These are phyloP conservation scores for Todus mexicanus DNA, from an alignment of 2,797 vertebrate genomes.

Conservation along the genomic window DNA sequence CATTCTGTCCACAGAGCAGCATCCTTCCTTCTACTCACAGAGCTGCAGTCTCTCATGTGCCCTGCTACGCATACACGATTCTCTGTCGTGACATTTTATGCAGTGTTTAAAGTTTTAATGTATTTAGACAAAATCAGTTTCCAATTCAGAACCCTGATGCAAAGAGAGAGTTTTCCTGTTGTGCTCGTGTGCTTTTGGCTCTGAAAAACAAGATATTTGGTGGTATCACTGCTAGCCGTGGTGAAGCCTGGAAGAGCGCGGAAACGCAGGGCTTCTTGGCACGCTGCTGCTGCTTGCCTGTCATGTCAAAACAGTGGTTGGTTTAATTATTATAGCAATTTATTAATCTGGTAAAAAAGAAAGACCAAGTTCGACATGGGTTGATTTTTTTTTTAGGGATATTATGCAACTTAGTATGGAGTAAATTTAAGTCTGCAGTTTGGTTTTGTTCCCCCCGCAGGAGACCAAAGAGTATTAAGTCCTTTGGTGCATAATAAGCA, in stretches of 20 bases:
- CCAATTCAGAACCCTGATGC: not conserved
- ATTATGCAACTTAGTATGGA: not conserved
- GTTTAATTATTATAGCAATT: not conserved
- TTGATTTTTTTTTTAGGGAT: not conserved
- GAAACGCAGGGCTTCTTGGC: not conserved
- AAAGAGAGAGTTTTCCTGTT: not conserved
- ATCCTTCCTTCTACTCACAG: not conserved
- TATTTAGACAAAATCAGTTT: not conserved
- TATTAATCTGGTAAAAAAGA: not conserved
- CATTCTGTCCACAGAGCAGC: not conserved
- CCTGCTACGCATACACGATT: accelerated
- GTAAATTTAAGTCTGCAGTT: not conserved
- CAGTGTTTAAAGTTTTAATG: not conserved
- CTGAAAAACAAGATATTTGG: not conserved
- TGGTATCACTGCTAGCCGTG: not conserved
- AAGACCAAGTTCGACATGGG: not conserved
- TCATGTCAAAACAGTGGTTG: not conserved
- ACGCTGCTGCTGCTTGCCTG: not conserved
- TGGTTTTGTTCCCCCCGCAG: conserved; percentile 9
- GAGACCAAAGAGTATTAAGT: conserved; percentile 71
- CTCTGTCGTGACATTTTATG: not conserved
- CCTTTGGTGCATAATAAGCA: conserved; percentile 63
- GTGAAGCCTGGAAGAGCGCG: not conserved
- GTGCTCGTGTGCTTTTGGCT: not conserved
- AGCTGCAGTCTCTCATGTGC: not conserved